These are phyloP conservation scores for Lamellibrachia columna DNA, from an alignment of 2,888 invertebrate species.

Conservation along the genomic window DNA sequence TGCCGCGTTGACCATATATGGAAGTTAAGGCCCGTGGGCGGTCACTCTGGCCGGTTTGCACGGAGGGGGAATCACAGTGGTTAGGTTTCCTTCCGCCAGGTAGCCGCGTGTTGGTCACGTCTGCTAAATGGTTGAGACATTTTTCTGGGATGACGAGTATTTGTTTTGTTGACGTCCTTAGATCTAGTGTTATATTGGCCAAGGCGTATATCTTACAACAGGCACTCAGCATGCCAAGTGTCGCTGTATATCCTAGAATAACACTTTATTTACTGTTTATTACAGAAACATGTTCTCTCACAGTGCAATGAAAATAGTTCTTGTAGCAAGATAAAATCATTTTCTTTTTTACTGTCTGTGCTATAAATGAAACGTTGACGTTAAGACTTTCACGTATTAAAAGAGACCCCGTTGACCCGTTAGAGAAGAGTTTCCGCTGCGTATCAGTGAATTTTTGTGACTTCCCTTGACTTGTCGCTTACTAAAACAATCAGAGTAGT, in stretches of 20 bases:
- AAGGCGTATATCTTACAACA: neutral
- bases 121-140: neutral
- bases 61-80: neutral
- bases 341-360: neutral
- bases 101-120: neutral
- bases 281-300: neutral
- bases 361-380: neutral
- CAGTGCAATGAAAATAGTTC: neutral
- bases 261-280: neutral
- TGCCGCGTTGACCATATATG: neutral
- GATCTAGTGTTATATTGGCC: neutral
- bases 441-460: neutral
- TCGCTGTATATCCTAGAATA: neutral
- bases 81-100: neutral
- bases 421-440: neutral
- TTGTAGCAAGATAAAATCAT: neutral
- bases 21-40: neutral
- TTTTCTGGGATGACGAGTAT: neutral
- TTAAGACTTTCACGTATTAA: neutral
- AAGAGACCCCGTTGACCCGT: neutral
- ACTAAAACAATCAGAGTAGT: neutral
- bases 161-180: neutral
- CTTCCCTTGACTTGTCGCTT: neutral
- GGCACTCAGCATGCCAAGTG: neutral
- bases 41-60: neutral